phyloP scores from a whole-genome alignment of 2,113 vertebrate species.

The Chlorodrepanis virens region DNA sequence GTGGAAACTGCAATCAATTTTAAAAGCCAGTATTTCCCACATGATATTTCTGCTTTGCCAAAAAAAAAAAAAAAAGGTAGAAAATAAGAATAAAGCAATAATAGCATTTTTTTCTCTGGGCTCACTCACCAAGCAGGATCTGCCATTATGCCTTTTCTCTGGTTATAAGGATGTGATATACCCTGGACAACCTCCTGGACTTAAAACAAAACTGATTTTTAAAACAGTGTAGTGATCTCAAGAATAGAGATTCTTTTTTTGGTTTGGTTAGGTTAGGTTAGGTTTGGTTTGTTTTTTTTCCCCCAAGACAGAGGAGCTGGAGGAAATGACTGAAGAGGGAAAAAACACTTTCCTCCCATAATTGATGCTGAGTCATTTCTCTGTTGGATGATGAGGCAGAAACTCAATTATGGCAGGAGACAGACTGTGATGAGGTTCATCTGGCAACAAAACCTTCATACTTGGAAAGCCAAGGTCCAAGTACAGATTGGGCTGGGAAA shows the following conservation, averaged over 20 bases:
- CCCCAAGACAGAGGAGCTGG: neutral
- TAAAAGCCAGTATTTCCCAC: neutral
- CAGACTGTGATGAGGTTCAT: neutral
- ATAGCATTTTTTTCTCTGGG: neutral
- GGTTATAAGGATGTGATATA: neutral
- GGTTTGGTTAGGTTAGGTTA: neutral
- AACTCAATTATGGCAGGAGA: slow-evolving; percentile 14
- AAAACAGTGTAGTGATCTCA: neutral
- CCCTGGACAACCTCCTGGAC: neutral
- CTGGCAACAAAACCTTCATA: neutral
- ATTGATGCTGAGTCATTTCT: neutral
- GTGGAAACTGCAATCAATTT: neutral
- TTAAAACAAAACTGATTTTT: neutral
- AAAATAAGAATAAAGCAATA: neutral
- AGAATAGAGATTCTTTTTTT: neutral
- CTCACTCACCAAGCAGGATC: neutral
- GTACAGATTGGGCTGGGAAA: neutral
- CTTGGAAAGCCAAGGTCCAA: neutral
- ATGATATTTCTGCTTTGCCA: neutral
- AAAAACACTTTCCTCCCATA: neutral
- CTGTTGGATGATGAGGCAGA: slow-evolving; percentile 5
- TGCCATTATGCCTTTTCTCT: neutral
- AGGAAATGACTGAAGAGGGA: neutral
- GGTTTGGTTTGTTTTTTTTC: neutral
- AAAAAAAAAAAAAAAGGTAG: neutral